phyloP scores from a whole-genome alignment of 2,888 invertebrate genomes.

The Cephus runcator region DNA sequence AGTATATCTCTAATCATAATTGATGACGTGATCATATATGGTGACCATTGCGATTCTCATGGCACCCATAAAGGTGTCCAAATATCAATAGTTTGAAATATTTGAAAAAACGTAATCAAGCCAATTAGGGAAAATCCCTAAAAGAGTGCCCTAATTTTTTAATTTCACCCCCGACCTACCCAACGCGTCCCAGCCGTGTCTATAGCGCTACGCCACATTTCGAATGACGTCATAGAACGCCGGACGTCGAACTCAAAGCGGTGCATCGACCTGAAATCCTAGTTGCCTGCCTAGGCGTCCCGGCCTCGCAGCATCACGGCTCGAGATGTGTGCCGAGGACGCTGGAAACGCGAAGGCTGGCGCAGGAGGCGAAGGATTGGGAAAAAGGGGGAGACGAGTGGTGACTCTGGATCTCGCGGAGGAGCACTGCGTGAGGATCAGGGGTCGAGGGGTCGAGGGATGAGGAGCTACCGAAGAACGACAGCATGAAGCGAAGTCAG shows the following conservation, averaged over 20 bases:
- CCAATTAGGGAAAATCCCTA: conserved; percentile 28
- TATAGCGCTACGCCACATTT: neutral
- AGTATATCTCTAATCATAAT: too few species aligned
- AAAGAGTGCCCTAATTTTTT: conserved; percentile 38
- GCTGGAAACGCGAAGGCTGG: conserved; percentile 23
- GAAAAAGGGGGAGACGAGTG: conserved; percentile 23
- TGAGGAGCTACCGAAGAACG: conserved; percentile 12
- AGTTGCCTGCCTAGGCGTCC: conserved; percentile 50
- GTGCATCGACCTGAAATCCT: conserved; percentile 61
- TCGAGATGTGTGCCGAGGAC: conserved; percentile 49
- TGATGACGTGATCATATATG: too few species aligned
- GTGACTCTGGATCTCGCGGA: conserved; percentile 9
- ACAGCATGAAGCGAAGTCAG: conserved; percentile 16
- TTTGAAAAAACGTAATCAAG: conserved; percentile 10
- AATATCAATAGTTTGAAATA: too few species aligned
- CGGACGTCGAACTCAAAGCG: conserved; percentile 56
- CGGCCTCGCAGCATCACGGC: conserved; percentile 25
- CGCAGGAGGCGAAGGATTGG: conserved; percentile 3
- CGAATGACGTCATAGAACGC: conserved; percentile 59
- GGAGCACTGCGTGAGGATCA: conserved; percentile 12
- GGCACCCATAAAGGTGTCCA: too few species aligned
- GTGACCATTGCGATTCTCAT: too few species aligned
- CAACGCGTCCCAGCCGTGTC: neutral
- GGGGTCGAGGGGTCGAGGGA: conserved; percentile 42
- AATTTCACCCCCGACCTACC: conserved; percentile 40